Evolutionary conservation across 2,797 vertebrate genomes (phyloP), one percentile per base, ranked within the genome.

Genomic region (Cephalopachus bancanus): DNA sequence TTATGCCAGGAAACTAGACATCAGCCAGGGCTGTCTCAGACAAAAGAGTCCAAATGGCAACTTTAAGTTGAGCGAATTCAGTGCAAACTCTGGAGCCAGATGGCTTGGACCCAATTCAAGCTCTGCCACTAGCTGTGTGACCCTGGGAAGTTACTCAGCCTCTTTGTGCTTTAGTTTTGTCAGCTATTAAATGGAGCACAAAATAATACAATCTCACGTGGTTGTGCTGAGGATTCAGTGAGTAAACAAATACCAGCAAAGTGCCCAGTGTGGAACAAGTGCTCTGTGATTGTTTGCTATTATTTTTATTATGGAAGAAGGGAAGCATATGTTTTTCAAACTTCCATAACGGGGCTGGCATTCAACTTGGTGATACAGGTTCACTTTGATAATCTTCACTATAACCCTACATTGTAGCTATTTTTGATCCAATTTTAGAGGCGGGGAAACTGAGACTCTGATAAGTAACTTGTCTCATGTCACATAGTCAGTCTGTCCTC

Each of bases 381-480:
- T 22, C 10, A 51, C n/a, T 62, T 74, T 80, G 49, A 65, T 49
- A 67, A 78, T 83, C 62, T 94, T 93, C 30, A 87, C 28, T 78
- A 60, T 59, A 44, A 55, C 44, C 62, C 59, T 26, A 26, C 15
- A 4, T 44, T 37, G 30, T 83, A 37, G 84, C 15, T 51, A 19
- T 81, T 91, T 97, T 74, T 72, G 75, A 74, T 87, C 55, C 28
- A n/a, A 78, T 53, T 83, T 93, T 67, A 74, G 49, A 64, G 20
- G 20, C 78, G 65, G 33, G 33, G 37, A 91, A 44, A 59, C 64
- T 20, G 33, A 74, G 79, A 10, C 44, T 80, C n/a, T 69, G 60
- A 74, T 8, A 80, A 84, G 51, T 49, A 28, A 22, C 10, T 60
- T 10, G 49, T 75, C 71, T 57, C 37, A 14, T 15, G n/a, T 60